Evolutionary conservation across 2,797 vertebrate species (phyloP).

Genomic region (Notolabrus celidotus): DNA sequence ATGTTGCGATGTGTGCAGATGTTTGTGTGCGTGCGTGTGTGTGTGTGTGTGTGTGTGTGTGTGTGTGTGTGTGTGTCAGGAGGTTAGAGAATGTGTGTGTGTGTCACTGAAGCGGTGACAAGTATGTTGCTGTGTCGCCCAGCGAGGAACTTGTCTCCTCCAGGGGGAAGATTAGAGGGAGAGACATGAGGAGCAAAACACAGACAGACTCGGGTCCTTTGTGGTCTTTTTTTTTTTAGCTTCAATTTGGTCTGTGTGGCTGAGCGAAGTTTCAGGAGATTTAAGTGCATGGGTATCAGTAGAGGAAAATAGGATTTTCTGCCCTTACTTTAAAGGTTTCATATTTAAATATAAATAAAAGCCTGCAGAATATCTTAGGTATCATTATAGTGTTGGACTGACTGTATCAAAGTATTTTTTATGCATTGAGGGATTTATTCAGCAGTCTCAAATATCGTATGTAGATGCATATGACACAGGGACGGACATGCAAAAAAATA

Average conservation of each 20-base stretch:
- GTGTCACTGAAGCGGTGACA: constrained; percentile 72
- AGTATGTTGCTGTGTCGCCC: constrained; percentile 71
- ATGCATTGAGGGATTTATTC: no score
- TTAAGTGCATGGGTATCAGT: constrained; percentile 45
- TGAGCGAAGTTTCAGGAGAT: constrained; percentile 36
- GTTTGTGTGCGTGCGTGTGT: constrained; percentile 38
- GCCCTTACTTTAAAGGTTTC: not conserved
- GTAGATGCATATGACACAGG: no score
- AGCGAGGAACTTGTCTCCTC: constrained; percentile 76
- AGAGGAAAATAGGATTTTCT: constrained; percentile 22
- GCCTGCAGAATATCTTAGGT: no score
- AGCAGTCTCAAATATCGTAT: no score
- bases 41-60: constrained; percentile 34
- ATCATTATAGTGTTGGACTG: no score
- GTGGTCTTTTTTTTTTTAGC: constrained; percentile 25
- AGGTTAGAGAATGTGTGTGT: constrained; percentile 46
- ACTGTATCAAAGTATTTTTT: no score
- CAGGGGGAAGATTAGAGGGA: constrained; percentile 69
- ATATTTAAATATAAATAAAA: not conserved
- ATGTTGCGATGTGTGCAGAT: constrained; percentile 46
- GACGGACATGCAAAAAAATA: not conserved
- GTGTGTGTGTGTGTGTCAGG: constrained; percentile 45
- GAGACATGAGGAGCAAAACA: constrained; percentile 61
- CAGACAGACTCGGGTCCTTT: constrained; percentile 50
- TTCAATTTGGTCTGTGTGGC: constrained; percentile 29